Conservation (phyloP, 2,797 vertebrate genomes). For the Vespertilio murinus region DNA sequence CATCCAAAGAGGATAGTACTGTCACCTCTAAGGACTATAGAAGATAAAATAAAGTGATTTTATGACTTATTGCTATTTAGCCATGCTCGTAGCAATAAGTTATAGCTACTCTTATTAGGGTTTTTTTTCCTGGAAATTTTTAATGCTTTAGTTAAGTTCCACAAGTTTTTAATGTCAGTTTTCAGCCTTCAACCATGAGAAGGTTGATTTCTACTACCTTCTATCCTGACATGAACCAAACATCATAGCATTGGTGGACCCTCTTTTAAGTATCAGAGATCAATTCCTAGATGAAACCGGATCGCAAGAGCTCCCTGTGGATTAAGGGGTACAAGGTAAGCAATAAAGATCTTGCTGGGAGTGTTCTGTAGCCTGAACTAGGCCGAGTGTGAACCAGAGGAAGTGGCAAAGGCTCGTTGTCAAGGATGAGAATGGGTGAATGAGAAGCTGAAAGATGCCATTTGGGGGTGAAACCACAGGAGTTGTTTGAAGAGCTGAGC, state of each 20-base stretch:
- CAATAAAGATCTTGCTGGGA: not conserved
- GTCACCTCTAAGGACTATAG: not conserved
- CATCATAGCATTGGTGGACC: not conserved
- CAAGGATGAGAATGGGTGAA: not conserved
- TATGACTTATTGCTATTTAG: not conserved
- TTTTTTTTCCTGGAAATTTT: not conserved
- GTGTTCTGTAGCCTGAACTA: not conserved
- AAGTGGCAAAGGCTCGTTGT: no score
- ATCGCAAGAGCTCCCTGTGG: not conserved
- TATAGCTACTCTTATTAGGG: not conserved
- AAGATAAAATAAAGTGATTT: not conserved
- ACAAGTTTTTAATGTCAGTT: not conserved
- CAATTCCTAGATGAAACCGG: not conserved
- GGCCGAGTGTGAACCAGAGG: not conserved
- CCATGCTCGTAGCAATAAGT: not conserved
- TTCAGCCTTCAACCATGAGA: not conserved
- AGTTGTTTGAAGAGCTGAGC: not conserved
- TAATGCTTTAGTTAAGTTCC: not conserved
- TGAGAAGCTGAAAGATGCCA: not conserved
- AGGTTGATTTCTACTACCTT: not conserved
- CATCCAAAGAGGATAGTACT: not conserved
- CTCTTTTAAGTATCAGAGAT: not conserved
- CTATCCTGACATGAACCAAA: not conserved
- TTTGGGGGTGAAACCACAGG: not conserved
- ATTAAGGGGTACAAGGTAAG: not conserved